These are phyloP conservation scores for Oryzias dopingdopingensis DNA, from an alignment of 2,797 vertebrate genomes.

Conservation along the genomic window DNA sequence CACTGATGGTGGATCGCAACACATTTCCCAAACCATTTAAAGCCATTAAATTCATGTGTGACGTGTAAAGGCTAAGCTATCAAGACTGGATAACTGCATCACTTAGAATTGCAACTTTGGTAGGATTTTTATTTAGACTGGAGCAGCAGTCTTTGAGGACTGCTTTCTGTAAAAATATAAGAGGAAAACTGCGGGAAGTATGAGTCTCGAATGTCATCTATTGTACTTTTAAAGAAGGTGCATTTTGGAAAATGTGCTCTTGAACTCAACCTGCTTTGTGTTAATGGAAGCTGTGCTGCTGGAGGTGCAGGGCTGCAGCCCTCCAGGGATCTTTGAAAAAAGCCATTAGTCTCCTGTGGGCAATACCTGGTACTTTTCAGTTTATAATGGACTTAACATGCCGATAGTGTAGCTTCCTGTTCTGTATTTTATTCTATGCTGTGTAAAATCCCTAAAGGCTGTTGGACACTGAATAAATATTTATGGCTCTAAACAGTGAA, in stretches of 20 bases:
- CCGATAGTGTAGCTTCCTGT: constrained; percentile 36
- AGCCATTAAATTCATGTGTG: constrained; percentile 9
- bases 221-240: constrained; percentile 72
- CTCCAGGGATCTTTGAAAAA: constrained; percentile 67
- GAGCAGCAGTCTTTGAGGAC: constrained; percentile 39
- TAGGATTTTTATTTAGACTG: constrained; percentile 23
- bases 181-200: constrained; percentile 51
- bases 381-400: constrained; percentile 65
- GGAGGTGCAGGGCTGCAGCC: constrained; percentile 52
- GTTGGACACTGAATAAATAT: constrained; percentile 58
- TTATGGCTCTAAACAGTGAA: constrained; percentile 41
- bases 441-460: constrained; percentile 55
- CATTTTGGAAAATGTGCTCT: constrained; percentile 65
- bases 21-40: constrained; percentile 12
- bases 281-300: constrained; percentile 63
- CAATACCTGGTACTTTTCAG: constrained; percentile 50
- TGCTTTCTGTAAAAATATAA: constrained; percentile 42
- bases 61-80: constrained; percentile 33
- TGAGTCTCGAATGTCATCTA: constrained; percentile 64
- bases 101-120: constrained; percentile 30
- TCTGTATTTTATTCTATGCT: constrained; percentile 42
- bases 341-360: constrained; percentile 72
- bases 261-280: constrained; percentile 51
- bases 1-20: background rate
- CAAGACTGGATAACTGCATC: constrained; percentile 29